Evolutionary conservation across 2,797 vertebrate genomes (phyloP), one percentile per base, ranked within the genome.

Genomic region (Florisuga fusca): DNA sequence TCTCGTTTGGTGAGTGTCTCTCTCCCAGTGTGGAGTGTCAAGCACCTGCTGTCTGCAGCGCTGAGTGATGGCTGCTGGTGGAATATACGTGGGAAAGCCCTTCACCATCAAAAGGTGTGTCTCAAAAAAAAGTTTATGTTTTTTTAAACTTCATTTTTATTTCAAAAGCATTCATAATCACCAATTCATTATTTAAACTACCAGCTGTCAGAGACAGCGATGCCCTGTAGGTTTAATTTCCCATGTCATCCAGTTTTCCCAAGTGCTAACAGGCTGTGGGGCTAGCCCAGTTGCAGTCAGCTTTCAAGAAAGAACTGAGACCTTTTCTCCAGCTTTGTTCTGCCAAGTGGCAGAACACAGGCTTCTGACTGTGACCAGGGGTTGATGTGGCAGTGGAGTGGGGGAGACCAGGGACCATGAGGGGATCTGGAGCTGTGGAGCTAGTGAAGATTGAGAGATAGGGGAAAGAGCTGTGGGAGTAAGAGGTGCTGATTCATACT

Each of bases 101-200:
- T 94, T 93, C 53, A 21, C 90, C 76, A 33, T 72, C 82, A 51
- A 78, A 96, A 96, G 89, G 93, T 91, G 93, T 88, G 78, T 94
- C 91, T 94, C 87, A 68, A 45, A 94, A 96, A 68, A 45, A 94
- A 96, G 57, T 89, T 94, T 38, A 7, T 27, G 59, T 7, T 91
- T 83, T 92, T 93, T 94, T 77, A 46, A 91, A 66, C 84, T 93
- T 94, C 61, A 75, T 95, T 95, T 96, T 96, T 95, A 68, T 93
- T 95, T 96, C 88, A 94, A 89, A 93, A 94, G 80, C 26, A n/a
- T 72, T 94, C 87, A n/a, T 89, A 94, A 94, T 94, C 93, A 89
- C 71, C 85, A 95, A 91, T 95, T 94, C 77, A 91, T 96, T 96
- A 94, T 93, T 96, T 93, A 95, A 95, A 96, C 87, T 94, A 84